Base-by-base conservation (phyloP, 2,113 vertebrate species). In the Hiodon alosoides region DNA sequence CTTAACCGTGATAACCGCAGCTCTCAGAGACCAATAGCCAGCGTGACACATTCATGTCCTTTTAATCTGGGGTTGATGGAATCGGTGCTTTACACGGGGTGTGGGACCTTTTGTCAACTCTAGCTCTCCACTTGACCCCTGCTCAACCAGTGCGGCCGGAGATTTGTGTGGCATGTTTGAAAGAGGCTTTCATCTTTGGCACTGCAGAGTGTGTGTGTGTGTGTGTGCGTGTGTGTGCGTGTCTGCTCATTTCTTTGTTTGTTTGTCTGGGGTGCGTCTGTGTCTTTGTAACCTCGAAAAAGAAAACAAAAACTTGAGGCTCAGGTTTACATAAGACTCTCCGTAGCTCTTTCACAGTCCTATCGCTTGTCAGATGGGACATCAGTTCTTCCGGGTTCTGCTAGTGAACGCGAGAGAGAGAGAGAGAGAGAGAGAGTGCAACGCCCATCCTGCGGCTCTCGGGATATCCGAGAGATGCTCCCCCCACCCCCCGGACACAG, bases 71-170 rank as follows among this genome's bases (percentile, higher is more conserved):
- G 50, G 69, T 70, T 76, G 48, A 2, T 13, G 31, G 4, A 2
- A 53, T 53, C 11, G 62, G 72, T 54, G 73, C 66, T 78, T 73
- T 81, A 60, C 75, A 67, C 52, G 47, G 74, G 52, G 64, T n/a
- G 16, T 17, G 16, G 61, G 61, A 31, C 16, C n/a, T 60, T 5
- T 13, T 13, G 59, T 60, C 10, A 60, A 8, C 59, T 13, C 59
- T 8, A 60, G 59, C 59, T 14, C 59, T 60, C 10, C 59, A 14
- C 13, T 60, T 14, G 59, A 60, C 59, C 59, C 59, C 3, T 14
- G 59, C 11, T 10, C 10, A 60, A 60, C 11, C 59, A 14, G 59
- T 13, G 11, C 7, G 59, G 59, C 11, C 11, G 59, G 59, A 60
- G 59, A 60, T 60, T 4, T 60, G 59, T 13, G 59, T 10, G 13